Percentiles rank a stretch among this genome's conserved stretches.
These are phyloP conservation scores for Labeo rohita DNA, from an alignment of 2,113 vertebrate genomes.

Conservation along the genomic window DNA sequence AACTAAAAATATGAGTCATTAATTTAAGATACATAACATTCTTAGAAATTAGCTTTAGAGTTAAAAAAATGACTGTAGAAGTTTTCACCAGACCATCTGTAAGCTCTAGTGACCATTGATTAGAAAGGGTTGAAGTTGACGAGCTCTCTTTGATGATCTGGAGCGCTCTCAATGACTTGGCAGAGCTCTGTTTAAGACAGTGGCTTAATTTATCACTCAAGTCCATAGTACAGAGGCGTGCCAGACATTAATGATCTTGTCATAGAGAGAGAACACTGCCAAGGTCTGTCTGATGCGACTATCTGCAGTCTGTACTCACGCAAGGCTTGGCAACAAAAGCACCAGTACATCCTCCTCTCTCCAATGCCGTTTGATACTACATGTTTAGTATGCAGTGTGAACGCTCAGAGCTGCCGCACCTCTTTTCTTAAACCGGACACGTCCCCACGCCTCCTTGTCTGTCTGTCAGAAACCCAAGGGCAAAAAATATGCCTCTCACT, in stretches of 20 bases:
- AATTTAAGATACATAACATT: not conserved
- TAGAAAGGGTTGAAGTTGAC: conserved; percentile 12
- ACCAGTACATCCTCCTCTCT: conserved; percentile 25
- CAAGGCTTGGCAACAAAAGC: conserved; percentile 27
- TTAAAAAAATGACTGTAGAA: not conserved
- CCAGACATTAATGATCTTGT: conserved; percentile 43
- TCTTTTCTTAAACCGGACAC: conserved; percentile 42
- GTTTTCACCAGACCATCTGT: not conserved
- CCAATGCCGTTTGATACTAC: conserved; percentile 35
- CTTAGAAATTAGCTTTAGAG: not conserved
- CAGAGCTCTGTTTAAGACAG: conserved; percentile 22
- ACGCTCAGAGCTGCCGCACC: conserved; percentile 28
- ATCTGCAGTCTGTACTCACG: conserved; percentile 42
- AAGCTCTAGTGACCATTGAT: not conserved
- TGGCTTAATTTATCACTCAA: conserved; percentile 21
- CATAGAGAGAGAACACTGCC: conserved; percentile 37
- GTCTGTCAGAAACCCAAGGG: conserved; percentile 7
- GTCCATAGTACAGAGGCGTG: conserved; percentile 32
- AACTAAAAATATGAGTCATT: not conserved
- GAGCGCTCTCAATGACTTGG: not conserved
- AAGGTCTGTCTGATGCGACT: conserved; percentile 31
- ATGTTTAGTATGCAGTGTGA: conserved; percentile 53
- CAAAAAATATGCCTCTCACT: not conserved
- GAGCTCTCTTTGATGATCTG: conserved; percentile 12
- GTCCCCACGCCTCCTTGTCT: conserved; percentile 22